Evolutionary conservation across 2,113 vertebrate species (phyloP).

Genomic region (Gasterosteus aculeatus): DNA sequence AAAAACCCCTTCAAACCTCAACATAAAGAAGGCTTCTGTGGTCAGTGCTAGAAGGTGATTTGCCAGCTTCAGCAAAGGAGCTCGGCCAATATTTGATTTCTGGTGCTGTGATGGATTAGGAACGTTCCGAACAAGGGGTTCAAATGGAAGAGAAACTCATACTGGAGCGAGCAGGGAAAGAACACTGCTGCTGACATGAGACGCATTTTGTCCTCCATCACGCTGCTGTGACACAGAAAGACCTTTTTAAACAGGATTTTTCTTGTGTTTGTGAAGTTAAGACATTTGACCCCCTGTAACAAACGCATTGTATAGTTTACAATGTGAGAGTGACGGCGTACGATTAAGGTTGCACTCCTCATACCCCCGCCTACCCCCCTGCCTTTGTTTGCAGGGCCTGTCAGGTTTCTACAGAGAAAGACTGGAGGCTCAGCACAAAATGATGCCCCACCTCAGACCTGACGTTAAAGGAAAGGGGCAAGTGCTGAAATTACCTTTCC

Average conservation of each 20-base stretch:
- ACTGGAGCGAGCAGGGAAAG: not conserved
- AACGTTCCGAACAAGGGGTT: slow-evolving; percentile 2
- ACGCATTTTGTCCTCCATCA: not conserved
- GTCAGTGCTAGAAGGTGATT: not conserved
- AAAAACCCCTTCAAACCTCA: not conserved
- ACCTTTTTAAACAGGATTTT: not conserved
- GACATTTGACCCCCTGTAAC: not conserved
- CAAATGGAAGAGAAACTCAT: slow-evolving; percentile 12
- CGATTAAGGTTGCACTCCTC: not conserved
- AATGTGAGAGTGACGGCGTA: not conserved
- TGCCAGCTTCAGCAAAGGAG: slow-evolving; percentile 6
- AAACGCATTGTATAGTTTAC: not conserved
- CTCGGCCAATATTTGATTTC: slow-evolving; percentile 6
- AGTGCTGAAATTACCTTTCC: no score
- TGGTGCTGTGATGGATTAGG: slow-evolving; percentile 4
- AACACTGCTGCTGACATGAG: not conserved
- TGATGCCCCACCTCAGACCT: no score
- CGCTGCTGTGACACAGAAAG: slow-evolving; percentile 3
- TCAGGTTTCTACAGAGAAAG: no score
- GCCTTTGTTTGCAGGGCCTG: not conserved
- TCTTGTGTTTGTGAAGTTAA: not conserved
- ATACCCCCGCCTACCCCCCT: not conserved
- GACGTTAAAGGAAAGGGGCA: no score
- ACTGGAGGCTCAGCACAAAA: no score
- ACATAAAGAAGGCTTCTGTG: not conserved